Percentiles rank a stretch among this genome's conserved stretches.
phyloP scores from a whole-genome alignment of 2,113 vertebrate genomes.

The Columbina picui region DNA sequence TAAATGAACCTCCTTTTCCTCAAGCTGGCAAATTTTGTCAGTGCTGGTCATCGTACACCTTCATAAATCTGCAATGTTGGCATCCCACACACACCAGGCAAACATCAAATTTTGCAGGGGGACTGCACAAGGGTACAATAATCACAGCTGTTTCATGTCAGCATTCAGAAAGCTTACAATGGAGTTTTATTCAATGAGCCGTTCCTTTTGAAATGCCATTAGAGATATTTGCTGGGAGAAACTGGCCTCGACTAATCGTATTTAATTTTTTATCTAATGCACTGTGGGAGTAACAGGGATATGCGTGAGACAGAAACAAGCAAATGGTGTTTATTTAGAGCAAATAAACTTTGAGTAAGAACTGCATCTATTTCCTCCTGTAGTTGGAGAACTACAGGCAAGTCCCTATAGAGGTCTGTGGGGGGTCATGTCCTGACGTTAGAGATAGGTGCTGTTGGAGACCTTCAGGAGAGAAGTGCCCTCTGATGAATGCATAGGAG shows the following conservation, averaged over 20 bases:
- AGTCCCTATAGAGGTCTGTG: not conserved
- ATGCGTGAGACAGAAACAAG: conserved; percentile 10
- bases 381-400: not conserved
- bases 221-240: conserved; percentile 1
- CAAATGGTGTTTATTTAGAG: conserved; percentile 25
- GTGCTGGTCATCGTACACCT: not conserved
- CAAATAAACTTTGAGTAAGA: conserved; percentile 18
- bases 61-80: not conserved
- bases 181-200: conserved; percentile 32
- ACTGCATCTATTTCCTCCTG: not conserved
- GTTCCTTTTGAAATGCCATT: conserved; percentile 15
- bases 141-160: conserved; percentile 44
- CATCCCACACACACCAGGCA: conserved; percentile 24
- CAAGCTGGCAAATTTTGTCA: conserved; percentile 22
- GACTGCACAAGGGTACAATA: conserved; percentile 8
- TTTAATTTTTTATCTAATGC: conserved; percentile 52
- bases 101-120: conserved; percentile 48
- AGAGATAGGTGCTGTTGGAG: not conserved
- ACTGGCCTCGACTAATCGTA: not conserved
- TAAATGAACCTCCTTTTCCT: conserved; percentile 20
- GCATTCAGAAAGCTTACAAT: conserved; percentile 20
- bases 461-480: not conserved
- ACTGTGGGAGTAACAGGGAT: not conserved
- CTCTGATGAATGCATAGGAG: not conserved
- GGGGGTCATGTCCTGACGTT: not conserved